Conservation (phyloP, 2,797 vertebrate genomes). For the Staurois parvus region DNA sequence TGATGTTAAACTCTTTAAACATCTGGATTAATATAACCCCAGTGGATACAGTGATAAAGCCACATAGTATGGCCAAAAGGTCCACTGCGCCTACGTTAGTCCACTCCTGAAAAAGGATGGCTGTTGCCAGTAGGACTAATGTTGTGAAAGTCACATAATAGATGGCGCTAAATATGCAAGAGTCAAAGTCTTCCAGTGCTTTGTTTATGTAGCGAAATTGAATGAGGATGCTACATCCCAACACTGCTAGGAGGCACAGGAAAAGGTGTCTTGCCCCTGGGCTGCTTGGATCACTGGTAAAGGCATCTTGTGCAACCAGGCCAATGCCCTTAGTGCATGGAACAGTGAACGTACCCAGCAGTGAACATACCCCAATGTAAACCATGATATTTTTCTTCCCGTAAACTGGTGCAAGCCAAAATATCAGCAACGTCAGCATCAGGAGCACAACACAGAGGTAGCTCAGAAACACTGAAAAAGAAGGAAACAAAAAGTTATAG, state of each 20-base stretch:
- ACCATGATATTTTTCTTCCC: constrained; percentile 95
- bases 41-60: constrained; percentile 86
- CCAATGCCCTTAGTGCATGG: constrained; percentile 96
- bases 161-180: constrained; percentile 90
- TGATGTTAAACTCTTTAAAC: constrained; percentile 89
- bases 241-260: constrained; percentile 82
- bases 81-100: constrained; percentile 82
- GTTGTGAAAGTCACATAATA: constrained; percentile 96
- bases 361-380: constrained; percentile 93
- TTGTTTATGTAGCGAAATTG: constrained; percentile 97
- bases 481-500: constrained; percentile 34
- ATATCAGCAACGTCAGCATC: constrained; percentile 86
- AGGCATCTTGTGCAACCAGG: constrained; percentile 86
- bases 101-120: constrained; percentile 95
- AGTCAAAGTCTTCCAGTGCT: constrained; percentile 90
- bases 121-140: constrained; percentile 87
- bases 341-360: constrained; percentile 95
- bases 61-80: constrained; percentile 89
- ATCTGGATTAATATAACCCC: constrained; percentile 91
- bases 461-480: constrained; percentile 85
- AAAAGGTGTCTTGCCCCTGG: constrained; percentile 83
- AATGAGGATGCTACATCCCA: constrained; percentile 86
- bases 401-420: constrained; percentile 86
- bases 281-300: constrained; percentile 77
- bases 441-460: constrained; percentile 86